Percentiles rank a stretch among this genome's conserved stretches.
Conservation (phyloP, 2,797 vertebrate genomes). For the Sylvia borin region DNA sequence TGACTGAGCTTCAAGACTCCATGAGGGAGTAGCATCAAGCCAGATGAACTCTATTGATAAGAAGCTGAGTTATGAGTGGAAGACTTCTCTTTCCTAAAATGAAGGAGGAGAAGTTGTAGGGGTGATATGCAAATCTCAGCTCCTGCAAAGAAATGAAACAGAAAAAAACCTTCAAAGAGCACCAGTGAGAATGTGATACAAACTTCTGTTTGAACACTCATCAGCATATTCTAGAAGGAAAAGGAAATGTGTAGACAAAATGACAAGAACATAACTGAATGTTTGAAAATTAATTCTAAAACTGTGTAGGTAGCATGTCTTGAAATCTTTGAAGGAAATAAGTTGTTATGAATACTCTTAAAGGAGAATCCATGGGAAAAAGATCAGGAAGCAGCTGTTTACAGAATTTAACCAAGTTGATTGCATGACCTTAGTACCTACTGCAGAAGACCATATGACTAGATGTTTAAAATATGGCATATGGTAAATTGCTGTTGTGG, state of each 20-base stretch:
- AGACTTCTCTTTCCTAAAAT: background rate
- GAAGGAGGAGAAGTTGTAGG: background rate
- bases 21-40: background rate
- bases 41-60: rapidly evolving
- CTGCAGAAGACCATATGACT: background rate
- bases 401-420: background rate
- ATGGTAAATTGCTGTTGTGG: background rate
- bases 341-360: background rate
- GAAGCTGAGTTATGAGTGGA: background rate
- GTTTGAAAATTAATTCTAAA: background rate
- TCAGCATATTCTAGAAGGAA: background rate
- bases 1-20: background rate
- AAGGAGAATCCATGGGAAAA: background rate
- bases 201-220: background rate
- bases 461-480: background rate
- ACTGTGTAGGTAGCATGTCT: background rate
- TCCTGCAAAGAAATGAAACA: background rate
- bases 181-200: background rate
- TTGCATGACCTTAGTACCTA: background rate
- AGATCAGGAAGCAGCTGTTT: background rate
- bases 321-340: background rate
- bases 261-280: background rate
- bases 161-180: background rate
- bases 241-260: background rate
- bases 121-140: background rate